Evolutionary conservation across 1,140 invertebrate genomes (phyloP), one percentile per base, ranked within the genome.

Genomic region (Berghia stephanieae): DNA sequence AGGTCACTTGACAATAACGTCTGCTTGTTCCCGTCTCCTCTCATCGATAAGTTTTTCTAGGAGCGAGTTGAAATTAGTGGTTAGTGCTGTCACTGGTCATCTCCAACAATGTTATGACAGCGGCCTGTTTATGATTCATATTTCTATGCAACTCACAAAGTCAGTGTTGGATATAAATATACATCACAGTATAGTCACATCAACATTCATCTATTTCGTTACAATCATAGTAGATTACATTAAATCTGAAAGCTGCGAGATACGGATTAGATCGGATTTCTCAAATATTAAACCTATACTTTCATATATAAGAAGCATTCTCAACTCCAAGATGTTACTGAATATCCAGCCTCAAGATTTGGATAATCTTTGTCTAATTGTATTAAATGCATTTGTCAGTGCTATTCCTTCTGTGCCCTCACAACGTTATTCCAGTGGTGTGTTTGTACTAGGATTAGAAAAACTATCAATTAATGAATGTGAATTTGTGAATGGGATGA

Each of bases 381-480:
- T 83, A 13, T 34, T 84, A 31, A 80, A 80, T 71, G 68, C 73
- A 10, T 84, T 84, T 73, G 57, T 84, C 13, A 75, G 80, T 4
- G 78, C 77, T 46, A 52, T 83, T 55, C 77, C 79, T 21, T 16
- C 31, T 38, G 13, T 34, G 16, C 18, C 8, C 24, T 16, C 36
- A 38, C 27, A 38, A 16, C 27, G 3, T 57, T 4, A 57, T 67
- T 70, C 69, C n/a, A 77, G 80, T 71, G 75, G 67, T 31, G 69
- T 84, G 31, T 79, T 72, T 69, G 44, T 79, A 66, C 44, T 83
- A n/a, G 43, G 52, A 38, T 43, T 38, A 31, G 13, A 68, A 71
- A 78, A 74, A 24, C 10, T 4, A 31, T 49, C 13, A 79, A 46
- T 8, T 81, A 10, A 60, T 57, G n/a, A 79, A 1, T 80, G 78